Evolutionary conservation across 2,888 invertebrate genomes (phyloP), one percentile per base, ranked within the genome.

Genomic region (Dynastes hyllus): DNA sequence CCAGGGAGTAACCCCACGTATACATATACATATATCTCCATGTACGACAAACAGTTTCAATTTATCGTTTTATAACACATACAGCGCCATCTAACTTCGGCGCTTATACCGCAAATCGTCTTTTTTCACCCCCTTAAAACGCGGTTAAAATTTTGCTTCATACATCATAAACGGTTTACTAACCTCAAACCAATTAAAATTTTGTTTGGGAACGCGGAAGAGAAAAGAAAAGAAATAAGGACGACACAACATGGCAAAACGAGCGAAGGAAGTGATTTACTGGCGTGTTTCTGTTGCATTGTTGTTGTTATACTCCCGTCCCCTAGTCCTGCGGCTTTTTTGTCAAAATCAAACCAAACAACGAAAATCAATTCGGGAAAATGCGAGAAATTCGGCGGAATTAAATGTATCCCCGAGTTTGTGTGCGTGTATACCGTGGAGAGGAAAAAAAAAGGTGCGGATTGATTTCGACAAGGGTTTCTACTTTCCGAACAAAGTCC

Each of bases 401-500:
- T 73, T 73, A 73, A 73, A 73, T 58, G 73, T 58, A 73, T 58
- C 73, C 58, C 22, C 58, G 40, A 11, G 55, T 58, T 16, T 27
- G 55, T 58, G 37, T 37, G 73, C 29, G 70, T 50, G 50, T 78
- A 16, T 50, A 40, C 45, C 9, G 45, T 11, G 63, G 40, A 66
- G 69, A 79, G 70, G 70, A 37, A 37, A 71, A 75, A 79, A 76
- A 70, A 45, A 58, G 80, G 78, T 55, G 75, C 75, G 69, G 81
- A 80, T 81, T 80, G 79, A 80, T 81, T 80, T 77, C 69, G 77
- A 81, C 81, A 81, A 73, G 80, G 78, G 78, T 81, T 81, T 81
- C 80, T 80, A 80, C 81, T 67, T 50, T 67, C 79, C 77, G 45
- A 45, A 2, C 9, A 1, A 1, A 37, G 32, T 37, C 11, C 8